Evolutionary conservation across 2,113 vertebrate species (phyloP).

Genomic region (Gorsachius goisagi): DNA sequence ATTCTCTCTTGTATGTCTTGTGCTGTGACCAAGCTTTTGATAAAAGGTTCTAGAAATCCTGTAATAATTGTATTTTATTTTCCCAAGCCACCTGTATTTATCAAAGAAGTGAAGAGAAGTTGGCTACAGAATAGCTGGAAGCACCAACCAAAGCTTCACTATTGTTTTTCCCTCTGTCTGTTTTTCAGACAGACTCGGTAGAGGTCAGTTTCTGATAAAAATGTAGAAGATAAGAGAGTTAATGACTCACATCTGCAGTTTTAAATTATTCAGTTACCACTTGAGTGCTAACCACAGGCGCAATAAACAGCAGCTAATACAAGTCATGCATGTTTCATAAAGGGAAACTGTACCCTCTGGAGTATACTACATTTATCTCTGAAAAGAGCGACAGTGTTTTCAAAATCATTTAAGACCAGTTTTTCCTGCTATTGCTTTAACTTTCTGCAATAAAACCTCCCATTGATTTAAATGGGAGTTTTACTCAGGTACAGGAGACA

Average conservation of each 20-base stretch:
- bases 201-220: conserved; percentile 34
- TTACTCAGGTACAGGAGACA: background rate
- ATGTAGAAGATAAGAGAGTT: background rate
- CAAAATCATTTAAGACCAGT: background rate
- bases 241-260: conserved; percentile 38
- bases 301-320: conserved; percentile 35
- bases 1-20: background rate
- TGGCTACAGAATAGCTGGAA: background rate
- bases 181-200: background rate
- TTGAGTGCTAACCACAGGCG: background rate
- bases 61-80: background rate
- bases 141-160: background rate
- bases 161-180: background rate
- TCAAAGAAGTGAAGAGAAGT: background rate
- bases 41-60: background rate
- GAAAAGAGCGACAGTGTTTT: background rate
- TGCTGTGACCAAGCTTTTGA: background rate
- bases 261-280: conserved; percentile 51
- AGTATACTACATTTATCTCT: background rate
- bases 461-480: background rate
- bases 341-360: conserved; percentile 1
- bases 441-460: background rate
- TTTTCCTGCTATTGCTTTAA: background rate
- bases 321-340: conserved; percentile 55
- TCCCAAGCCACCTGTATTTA: background rate